These are phyloP conservation scores for Sinocyclocheilus rhinocerous DNA, from an alignment of 2,113 vertebrate species.

Conservation along the genomic window DNA sequence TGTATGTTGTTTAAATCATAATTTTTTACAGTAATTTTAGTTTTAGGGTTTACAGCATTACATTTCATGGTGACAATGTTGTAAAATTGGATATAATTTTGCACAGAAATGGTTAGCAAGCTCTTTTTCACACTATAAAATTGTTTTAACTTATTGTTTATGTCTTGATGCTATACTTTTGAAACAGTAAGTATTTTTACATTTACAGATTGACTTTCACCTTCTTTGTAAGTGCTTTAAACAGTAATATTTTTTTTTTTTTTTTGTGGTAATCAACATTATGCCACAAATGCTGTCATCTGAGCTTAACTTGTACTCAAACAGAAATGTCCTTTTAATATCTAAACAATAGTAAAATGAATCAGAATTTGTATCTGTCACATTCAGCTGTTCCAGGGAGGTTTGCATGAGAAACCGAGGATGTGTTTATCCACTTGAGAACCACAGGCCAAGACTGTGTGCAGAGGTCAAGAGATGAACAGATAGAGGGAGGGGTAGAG, in stretches of 20 bases:
- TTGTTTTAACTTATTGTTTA: neutral
- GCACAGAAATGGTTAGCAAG: neutral
- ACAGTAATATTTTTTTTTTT: neutral
- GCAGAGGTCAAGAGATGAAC: constrained; percentile 45
- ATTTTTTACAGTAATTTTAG: neutral
- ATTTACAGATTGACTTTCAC: neutral
- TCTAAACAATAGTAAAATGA: neutral
- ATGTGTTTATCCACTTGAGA: constrained; percentile 34
- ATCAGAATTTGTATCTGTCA: neutral
- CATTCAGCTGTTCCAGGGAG: neutral
- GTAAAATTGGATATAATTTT: neutral
- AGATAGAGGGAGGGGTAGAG: constrained; percentile 60
- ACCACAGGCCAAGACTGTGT: constrained; percentile 4
- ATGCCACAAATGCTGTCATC: neutral
- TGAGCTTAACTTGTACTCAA: neutral
- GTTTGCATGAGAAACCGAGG: constrained; percentile 27
- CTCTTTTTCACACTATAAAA: neutral
- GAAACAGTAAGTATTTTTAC: neutral
- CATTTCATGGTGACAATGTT: neutral
- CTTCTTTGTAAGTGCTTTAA: neutral
- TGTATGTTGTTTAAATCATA: neutral
- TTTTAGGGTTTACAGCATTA: neutral
- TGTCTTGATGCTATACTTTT: neutral
- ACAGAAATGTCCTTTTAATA: neutral
- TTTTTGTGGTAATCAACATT: neutral